These are phyloP conservation scores for Ochlodes sylvanus DNA, from an alignment of 2,888 invertebrate species.

Conservation along the genomic window DNA sequence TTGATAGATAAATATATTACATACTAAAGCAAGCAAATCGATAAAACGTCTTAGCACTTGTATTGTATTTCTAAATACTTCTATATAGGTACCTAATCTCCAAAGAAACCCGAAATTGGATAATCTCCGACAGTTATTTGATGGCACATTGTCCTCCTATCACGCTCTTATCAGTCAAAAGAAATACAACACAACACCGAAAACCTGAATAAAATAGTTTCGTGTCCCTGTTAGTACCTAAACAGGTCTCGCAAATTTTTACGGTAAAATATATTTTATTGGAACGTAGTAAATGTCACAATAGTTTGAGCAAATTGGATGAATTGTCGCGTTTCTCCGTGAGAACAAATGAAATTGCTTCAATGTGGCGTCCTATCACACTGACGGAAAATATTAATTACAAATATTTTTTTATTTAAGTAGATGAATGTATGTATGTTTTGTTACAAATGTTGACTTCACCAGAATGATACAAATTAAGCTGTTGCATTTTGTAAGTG, in stretches of 20 bases:
- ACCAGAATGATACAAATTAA: no score
- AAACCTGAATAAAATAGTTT: conserved; percentile 22
- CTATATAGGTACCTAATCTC: no score
- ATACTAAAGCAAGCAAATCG: no score
- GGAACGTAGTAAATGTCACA: conserved; percentile 27
- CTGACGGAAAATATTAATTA: conserved; percentile 13
- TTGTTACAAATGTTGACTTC: no score
- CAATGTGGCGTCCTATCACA: conserved; percentile 28
- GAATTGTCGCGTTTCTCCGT: conserved; percentile 29
- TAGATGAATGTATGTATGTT: no score
- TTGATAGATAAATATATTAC: no score
- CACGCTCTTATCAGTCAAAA: conserved; percentile 24
- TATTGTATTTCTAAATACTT: no score
- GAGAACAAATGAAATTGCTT: conserved; percentile 38
- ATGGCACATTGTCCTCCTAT: conserved; percentile 22
- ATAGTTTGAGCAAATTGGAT: conserved; percentile 34
- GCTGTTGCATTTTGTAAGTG: no score
- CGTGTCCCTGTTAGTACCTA: background rate
- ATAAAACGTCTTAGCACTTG: no score
- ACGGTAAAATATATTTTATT: conserved; percentile 32
- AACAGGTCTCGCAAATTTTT: conserved; percentile 8
- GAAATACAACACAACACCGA: conserved; percentile 10
- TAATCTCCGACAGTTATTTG: background rate
- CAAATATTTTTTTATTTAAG: background rate
- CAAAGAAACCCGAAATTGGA: no score